Conservation (phyloP, 2,113 vertebrate genomes). For the Tenrec ecaudatus region DNA sequence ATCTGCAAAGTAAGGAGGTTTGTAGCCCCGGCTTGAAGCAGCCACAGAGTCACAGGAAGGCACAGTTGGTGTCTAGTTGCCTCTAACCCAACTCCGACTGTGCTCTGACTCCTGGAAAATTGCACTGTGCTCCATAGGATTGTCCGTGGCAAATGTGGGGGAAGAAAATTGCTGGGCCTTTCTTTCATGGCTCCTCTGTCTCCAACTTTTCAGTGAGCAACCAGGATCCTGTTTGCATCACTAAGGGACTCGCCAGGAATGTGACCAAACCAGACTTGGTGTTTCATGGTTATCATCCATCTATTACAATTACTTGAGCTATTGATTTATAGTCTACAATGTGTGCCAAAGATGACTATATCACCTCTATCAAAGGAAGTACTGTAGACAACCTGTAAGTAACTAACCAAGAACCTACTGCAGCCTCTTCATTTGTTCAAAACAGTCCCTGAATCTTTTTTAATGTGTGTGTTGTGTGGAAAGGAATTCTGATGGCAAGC, state of each 20-base stretch:
- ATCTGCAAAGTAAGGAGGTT: not conserved
- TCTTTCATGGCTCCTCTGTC: not conserved
- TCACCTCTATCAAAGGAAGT: not conserved
- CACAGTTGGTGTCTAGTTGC: not conserved
- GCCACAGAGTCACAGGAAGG: not conserved
- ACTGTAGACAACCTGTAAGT: not conserved
- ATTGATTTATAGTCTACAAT: not conserved
- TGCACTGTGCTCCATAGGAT: not conserved
- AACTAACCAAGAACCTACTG: not conserved
- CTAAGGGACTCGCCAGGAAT: not conserved
- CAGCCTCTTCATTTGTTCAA: not conserved
- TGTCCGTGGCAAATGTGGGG: not conserved
- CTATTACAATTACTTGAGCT: conserved; percentile 5
- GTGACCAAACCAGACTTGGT: not conserved
- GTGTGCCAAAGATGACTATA: not conserved
- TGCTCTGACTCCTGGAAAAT: not conserved
- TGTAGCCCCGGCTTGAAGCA: not conserved
- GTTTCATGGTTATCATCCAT: not conserved
- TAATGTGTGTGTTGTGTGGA: not conserved
- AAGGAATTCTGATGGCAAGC: not conserved
- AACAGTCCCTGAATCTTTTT: not conserved
- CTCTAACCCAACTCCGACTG: not conserved
- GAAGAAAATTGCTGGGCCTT: not conserved
- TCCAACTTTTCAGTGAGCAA: not conserved
- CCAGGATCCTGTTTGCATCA: not conserved